Conservation (phyloP, 2,888 invertebrate genomes). For the Dicyrtomina minuta region DNA sequence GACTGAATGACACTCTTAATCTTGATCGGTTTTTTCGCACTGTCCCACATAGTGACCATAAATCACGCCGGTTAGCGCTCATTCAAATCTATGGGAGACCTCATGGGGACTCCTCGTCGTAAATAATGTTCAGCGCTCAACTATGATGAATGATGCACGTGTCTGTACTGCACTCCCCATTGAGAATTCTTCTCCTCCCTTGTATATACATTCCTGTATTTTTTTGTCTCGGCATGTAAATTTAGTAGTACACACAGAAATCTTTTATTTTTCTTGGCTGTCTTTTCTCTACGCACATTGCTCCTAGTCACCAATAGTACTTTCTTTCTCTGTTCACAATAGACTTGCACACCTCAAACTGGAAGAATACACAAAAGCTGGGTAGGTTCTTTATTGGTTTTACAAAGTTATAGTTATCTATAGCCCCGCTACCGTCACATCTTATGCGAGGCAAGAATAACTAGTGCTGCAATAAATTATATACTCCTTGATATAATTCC, state of each 20-base stretch:
- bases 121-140: conserved; percentile 11
- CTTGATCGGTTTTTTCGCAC: conserved; percentile 51
- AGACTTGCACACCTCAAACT: too few relatives aligned
- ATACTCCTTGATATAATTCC: conserved; percentile 9
- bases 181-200: background rate
- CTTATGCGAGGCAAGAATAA: too few relatives aligned
- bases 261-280: too few relatives aligned
- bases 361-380: too few relatives aligned
- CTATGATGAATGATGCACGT: conserved; percentile 15
- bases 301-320: too few relatives aligned
- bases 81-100: conserved; percentile 11
- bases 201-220: background rate
- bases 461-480: conserved; percentile 3
- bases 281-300: too few relatives aligned
- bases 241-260: conserved; percentile 1
- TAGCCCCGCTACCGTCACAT: too few relatives aligned
- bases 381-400: too few relatives aligned
- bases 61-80: conserved; percentile 24
- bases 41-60: conserved; percentile 50
- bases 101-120: conserved; percentile 18
- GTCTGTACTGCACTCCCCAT: background rate
- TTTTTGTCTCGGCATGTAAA: background rate
- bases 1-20: conserved; percentile 47
- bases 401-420: too few relatives aligned
- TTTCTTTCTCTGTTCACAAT: too few relatives aligned